Percentiles rank a stretch among this genome's conserved stretches.
Conservation (phyloP, 64 coral and sea anemone species). For the Porites lutea region DNA sequence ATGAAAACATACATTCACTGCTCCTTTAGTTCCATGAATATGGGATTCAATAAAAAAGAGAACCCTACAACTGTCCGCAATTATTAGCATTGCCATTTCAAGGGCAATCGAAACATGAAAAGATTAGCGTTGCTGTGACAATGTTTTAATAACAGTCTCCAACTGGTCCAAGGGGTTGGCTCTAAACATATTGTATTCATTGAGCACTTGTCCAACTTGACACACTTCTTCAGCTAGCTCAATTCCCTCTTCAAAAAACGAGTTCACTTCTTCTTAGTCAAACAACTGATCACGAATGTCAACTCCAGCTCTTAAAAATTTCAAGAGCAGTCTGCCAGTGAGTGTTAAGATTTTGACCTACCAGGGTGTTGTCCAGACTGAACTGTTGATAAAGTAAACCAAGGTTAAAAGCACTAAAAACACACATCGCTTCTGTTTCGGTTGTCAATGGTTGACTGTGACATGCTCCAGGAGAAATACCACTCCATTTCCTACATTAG, state of each 20-base stretch:
- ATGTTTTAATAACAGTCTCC: neutral
- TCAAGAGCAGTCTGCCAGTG: neutral
- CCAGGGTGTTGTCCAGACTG: no score
- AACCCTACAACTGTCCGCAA: neutral
- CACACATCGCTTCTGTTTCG: neutral
- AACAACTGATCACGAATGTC: constrained; percentile 13
- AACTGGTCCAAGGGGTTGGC: neutral
- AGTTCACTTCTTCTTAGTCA: neutral
- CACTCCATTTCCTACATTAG: no score
- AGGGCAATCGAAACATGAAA: no score
- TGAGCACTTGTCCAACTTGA: neutral
- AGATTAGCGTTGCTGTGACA: neutral
- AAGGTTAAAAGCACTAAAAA: no score
- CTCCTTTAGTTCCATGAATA: neutral
- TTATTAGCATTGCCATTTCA: neutral
- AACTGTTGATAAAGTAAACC: no score
- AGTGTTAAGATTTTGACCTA: neutral
- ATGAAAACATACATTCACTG: neutral
- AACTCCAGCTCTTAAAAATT: neutral
- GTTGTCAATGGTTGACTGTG: neutral
- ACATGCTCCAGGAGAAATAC: no score
- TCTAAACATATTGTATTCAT: neutral
- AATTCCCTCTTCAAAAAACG: neutral
- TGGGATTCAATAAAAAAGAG: neutral
- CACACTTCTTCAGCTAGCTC: neutral